phyloP scores from a whole-genome alignment of 2,797 vertebrate genomes.

The Tarsius wallacei region DNA sequence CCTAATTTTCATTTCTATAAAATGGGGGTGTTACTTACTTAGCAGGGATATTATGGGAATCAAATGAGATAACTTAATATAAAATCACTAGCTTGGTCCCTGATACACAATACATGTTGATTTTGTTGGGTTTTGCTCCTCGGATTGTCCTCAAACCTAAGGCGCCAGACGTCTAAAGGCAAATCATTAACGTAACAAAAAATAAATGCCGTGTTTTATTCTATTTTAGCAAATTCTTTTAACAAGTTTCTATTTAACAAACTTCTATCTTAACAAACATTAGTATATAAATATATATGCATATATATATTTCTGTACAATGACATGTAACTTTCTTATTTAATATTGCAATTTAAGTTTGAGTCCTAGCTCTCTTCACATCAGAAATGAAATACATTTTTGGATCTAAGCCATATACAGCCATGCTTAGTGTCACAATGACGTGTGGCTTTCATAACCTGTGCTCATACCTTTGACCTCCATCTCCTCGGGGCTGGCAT shows the following conservation, averaged over 20 bases:
- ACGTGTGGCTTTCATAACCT: not conserved
- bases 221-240: too few relatives aligned
- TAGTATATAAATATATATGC: too few relatives aligned
- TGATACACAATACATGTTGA: not conserved
- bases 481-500: not conserved
- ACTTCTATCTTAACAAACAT: not conserved
- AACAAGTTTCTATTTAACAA: too few relatives aligned
- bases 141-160: not conserved
- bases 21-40: not conserved
- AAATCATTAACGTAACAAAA: not conserved
- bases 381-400: constrained; percentile 9
- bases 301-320: not conserved
- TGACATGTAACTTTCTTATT: not conserved
- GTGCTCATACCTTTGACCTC: not conserved
- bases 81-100: not conserved
- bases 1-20: not conserved
- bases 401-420: not conserved
- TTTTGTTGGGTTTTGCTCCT: not conserved
- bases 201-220: not conserved
- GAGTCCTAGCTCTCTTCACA: constrained; percentile 2
- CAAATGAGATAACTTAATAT: not conserved
- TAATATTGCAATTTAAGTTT: not conserved
- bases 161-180: not conserved
- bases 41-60: not conserved
- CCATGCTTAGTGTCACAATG: not conserved